phyloP scores from a whole-genome alignment of 2,888 invertebrate genomes.

The Eudemis profundana region DNA sequence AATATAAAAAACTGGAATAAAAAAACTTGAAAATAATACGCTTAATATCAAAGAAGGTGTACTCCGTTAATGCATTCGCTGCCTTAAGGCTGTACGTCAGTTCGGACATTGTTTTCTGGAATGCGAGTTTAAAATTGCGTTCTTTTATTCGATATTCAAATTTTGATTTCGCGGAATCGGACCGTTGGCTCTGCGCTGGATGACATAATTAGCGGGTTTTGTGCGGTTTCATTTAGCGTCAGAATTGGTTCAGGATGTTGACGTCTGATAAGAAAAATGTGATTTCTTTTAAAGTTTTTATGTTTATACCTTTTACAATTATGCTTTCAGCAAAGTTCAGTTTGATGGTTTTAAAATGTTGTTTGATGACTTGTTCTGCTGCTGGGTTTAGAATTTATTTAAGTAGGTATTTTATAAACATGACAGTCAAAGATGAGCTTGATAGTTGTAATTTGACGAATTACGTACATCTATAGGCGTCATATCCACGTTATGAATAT shows the following conservation, averaged over 20 bases:
- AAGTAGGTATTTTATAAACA: too few relatives aligned
- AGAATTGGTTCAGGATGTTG: slow-evolving; percentile 9
- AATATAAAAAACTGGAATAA: slow-evolving; percentile 55
- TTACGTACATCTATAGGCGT: too few relatives aligned
- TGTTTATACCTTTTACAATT: too few relatives aligned
- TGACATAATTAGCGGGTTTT: slow-evolving; percentile 59
- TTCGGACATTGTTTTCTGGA: slow-evolving; percentile 83
- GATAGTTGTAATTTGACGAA: too few relatives aligned
- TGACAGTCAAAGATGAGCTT: too few relatives aligned
- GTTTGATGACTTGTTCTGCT: too few relatives aligned
- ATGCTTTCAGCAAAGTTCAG: too few relatives aligned
- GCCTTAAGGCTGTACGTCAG: slow-evolving; percentile 79
- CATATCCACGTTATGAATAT: too few relatives aligned
- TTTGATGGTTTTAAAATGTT: too few relatives aligned
- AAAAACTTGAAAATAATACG: slow-evolving; percentile 75
- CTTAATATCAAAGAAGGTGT: slow-evolving; percentile 84
- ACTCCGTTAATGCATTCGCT: slow-evolving; percentile 83
- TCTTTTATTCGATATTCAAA: slow-evolving; percentile 61
- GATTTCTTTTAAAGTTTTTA: not conserved
- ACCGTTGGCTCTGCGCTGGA: slow-evolving; percentile 57
- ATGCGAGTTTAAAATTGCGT: slow-evolving; percentile 74
- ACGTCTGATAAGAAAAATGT: slow-evolving; percentile 11
- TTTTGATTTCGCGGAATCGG: slow-evolving; percentile 67
- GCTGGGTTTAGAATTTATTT: too few relatives aligned
- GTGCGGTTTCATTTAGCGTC: slow-evolving; percentile 34